These are phyloP conservation scores for Ophthalmolycus amberensis DNA, from an alignment of 2,113 vertebrate species.

Conservation along the genomic window DNA sequence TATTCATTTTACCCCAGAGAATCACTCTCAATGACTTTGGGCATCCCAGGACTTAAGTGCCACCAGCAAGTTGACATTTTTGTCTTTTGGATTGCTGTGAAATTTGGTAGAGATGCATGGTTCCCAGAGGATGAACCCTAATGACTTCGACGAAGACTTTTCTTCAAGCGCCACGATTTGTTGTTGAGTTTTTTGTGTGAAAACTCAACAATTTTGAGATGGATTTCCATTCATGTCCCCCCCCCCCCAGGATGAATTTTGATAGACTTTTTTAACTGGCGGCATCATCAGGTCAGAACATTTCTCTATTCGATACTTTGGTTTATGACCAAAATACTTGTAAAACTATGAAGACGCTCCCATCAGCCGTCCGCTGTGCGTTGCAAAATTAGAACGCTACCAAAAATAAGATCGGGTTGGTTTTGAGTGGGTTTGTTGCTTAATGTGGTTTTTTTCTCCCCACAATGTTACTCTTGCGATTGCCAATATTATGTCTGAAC, in stretches of 20 bases:
- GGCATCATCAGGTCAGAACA: background rate
- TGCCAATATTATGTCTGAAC: conserved; percentile 43
- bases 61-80: background rate
- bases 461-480: background rate
- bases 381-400: background rate
- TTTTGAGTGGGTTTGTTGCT: background rate
- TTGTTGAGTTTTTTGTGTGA: no score
- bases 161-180: background rate
- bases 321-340: background rate
- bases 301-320: background rate
- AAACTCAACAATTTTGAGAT: background rate
- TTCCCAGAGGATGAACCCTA: background rate
- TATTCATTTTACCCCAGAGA: background rate
- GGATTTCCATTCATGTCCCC: background rate
- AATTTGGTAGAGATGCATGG: background rate
- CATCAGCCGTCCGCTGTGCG: no score
- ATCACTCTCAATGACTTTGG: background rate
- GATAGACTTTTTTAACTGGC: background rate
- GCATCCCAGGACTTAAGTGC: background rate
- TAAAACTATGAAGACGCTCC: background rate
- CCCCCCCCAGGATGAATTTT: background rate
- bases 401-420: background rate
- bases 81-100: background rate
- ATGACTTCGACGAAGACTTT: background rate
- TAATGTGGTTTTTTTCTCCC: background rate